These are phyloP conservation scores for Achroia grisella DNA, from an alignment of 1,140 invertebrate species.

Conservation along the genomic window DNA sequence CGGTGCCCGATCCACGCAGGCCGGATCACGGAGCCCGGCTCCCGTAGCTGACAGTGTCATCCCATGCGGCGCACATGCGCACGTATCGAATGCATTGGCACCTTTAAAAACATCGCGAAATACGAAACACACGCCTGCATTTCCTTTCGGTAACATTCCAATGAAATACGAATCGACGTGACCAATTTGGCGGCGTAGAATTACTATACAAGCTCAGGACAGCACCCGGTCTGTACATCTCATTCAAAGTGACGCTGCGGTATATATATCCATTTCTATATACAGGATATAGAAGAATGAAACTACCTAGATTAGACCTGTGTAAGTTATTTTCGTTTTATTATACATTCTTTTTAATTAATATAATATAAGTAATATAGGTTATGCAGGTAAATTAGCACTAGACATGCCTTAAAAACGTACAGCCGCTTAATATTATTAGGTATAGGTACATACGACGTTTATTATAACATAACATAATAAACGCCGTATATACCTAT, in stretches of 20 bases:
- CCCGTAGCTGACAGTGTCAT: constrained; percentile 6
- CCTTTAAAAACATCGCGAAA: constrained; percentile 38
- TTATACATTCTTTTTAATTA: no score
- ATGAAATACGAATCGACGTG: constrained; percentile 8
- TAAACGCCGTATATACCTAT: no score
- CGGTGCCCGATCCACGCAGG: no score
- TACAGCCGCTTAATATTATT: no score
- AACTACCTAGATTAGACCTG: constrained; percentile 48
- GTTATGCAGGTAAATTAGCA: no score
- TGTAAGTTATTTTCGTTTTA: constrained; percentile 26
- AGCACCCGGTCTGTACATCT: background rate
- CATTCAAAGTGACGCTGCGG: background rate
- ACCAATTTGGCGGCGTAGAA: background rate
- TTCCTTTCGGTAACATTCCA: constrained; percentile 19
- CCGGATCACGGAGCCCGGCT: background rate
- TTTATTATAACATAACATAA: no score
- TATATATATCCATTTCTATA: background rate
- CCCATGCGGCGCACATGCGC: constrained; percentile 37
- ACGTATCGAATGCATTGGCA: constrained; percentile 20
- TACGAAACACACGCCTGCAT: constrained; percentile 24
- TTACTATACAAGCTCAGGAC: background rate
- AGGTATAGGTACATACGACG: no score
- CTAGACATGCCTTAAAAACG: no score
- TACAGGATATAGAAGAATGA: constrained; percentile 30
- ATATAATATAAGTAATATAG: no score